Conservation (phyloP, 2,113 vertebrate species). For the Plectropomus leopardus region DNA sequence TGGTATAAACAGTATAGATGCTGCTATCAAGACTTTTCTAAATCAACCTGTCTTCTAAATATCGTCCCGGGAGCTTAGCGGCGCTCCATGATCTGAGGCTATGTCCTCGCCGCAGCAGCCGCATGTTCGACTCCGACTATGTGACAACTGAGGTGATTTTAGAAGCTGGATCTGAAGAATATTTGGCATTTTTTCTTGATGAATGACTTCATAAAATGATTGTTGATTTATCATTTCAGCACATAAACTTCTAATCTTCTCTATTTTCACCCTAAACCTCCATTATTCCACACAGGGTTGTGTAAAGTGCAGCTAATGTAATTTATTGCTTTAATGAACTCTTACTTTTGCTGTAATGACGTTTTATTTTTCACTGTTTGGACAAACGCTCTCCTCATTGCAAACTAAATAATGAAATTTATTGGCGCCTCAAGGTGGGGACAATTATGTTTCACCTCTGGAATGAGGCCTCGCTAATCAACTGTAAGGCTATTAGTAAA, state of each 20-base stretch:
- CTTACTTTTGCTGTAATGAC: not conserved
- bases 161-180: not conserved
- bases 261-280: not conserved
- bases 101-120: too few relatives aligned
- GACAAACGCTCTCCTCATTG: conserved; percentile 3
- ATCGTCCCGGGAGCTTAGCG: too few relatives aligned
- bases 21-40: too few relatives aligned
- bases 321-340: conserved; percentile 26
- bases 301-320: conserved; percentile 16
- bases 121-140: too few relatives aligned
- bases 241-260: not conserved
- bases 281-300: conserved; percentile 1
- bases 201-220: not conserved
- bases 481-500: conserved; percentile 71
- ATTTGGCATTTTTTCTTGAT: not conserved
- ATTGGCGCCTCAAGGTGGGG: conserved; percentile 55
- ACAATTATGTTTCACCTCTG: conserved; percentile 76
- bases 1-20: too few relatives aligned
- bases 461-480: conserved; percentile 74
- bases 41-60: too few relatives aligned
- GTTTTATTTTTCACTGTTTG: conserved; percentile 34
- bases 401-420: conserved; percentile 18
- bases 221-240: not conserved
- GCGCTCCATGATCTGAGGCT: too few relatives aligned
- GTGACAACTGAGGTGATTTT: too few relatives aligned